Conservation (phyloP, 2,797 vertebrate genomes). For the Anguilla pacifica region DNA sequence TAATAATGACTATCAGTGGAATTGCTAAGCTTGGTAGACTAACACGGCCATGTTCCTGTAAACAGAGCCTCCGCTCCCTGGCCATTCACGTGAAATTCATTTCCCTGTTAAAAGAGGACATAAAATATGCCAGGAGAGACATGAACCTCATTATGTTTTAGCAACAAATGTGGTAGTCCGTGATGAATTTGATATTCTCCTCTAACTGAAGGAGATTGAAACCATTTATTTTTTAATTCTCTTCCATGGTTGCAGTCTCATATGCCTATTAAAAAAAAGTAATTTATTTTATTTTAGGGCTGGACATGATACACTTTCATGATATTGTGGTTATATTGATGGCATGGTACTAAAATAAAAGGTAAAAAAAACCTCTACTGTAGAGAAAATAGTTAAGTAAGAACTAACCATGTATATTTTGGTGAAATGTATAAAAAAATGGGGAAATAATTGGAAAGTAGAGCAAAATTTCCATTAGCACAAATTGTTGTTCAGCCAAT, state of each 20-base stretch:
- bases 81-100: slow-evolving; percentile 1
- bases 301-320: background rate
- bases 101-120: background rate
- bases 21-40: background rate
- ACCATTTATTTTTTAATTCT: background rate
- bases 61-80: background rate
- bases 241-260: background rate
- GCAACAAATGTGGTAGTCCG: background rate
- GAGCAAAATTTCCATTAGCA: slow-evolving; percentile 13
- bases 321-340: background rate
- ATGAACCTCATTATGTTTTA: background rate
- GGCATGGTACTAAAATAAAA: background rate
- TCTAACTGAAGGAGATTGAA: background rate
- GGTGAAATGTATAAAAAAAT: slow-evolving; percentile 14
- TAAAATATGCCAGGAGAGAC: background rate
- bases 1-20: slow-evolving; percentile 21
- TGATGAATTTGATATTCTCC: background rate
- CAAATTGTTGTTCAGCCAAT: background rate
- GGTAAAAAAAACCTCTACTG: background rate
- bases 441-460: background rate
- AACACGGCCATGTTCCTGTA: slow-evolving; percentile 8
- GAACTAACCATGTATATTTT: background rate
- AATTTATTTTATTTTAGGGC: background rate
- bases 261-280: background rate
- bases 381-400: slow-evolving; percentile 3